Conservation (phyloP, 2,113 vertebrate genomes). For the Danio rerio region GRCz12tu NC_133185.1:26310501-26311000, state of each 20-base stretch:
- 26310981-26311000: constrained; percentile 99
- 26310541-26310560: neutral
- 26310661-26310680: constrained; percentile 5
- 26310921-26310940: neutral
- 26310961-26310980: constrained; percentile 98
- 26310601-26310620: too few relatives aligned
- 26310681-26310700: constrained; percentile 94
- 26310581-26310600: neutral
- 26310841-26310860: constrained; percentile 81
- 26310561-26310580: neutral
- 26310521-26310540: neutral
- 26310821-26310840: constrained; percentile 93
- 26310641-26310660: neutral
- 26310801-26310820: constrained; percentile 99
- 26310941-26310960: constrained; percentile 77
- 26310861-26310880: constrained; percentile 15
- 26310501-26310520: constrained; percentile 78
- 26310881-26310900: neutral
- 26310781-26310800: constrained; percentile 99
- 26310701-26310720: constrained; percentile 99
- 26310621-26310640: neutral
- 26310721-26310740: constrained; percentile 98
- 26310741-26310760: constrained; percentile 98
- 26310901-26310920: neutral
- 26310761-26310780: constrained; percentile 99